Evolutionary conservation across 2,113 vertebrate genomes (phyloP).

Genomic region (Trichomycterus rosablanca): DNA sequence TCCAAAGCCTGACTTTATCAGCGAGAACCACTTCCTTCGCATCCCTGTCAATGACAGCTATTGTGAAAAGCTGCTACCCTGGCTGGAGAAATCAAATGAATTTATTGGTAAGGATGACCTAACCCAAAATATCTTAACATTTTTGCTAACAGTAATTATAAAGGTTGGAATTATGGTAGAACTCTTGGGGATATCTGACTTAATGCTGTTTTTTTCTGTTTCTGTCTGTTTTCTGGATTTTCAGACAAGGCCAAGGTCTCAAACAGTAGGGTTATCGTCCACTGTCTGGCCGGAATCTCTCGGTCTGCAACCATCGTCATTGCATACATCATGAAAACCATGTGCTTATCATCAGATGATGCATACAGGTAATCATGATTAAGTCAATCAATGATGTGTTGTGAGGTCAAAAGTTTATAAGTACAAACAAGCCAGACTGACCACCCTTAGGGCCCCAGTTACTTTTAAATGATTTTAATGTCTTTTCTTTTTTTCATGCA

Average conservation of each 20-base stretch:
- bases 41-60: conserved; percentile 97
- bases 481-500: conserved; percentile 29
- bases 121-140: not conserved
- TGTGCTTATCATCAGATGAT: conserved; percentile 94
- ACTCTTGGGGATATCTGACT: conserved; percentile 28
- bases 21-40: conserved; percentile 94
- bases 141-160: conserved; percentile 10
- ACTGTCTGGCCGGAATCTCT: conserved; percentile 95
- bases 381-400: not conserved
- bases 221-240: conserved; percentile 29
- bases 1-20: conserved; percentile 96
- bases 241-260: conserved; percentile 96
- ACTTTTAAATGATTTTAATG: too few species aligned
- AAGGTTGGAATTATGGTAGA: conserved; percentile 5
- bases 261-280: conserved; percentile 96
- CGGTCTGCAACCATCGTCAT: conserved; percentile 95
- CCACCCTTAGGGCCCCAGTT: too few species aligned
- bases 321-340: conserved; percentile 98
- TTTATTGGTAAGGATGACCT: conserved; percentile 82
- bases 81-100: conserved; percentile 94
- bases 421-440: too few species aligned
- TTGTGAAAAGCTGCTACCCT: conserved; percentile 93
- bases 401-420: too few species aligned
- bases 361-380: conserved; percentile 82
- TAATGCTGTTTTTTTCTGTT: conserved; percentile 28